A percentile compares a stretch with the other conserved stretches of the same genome.
Evolutionary conservation across 2,888 invertebrate genomes (phyloP).

Genomic region (Hybos culiciformis): DNA sequence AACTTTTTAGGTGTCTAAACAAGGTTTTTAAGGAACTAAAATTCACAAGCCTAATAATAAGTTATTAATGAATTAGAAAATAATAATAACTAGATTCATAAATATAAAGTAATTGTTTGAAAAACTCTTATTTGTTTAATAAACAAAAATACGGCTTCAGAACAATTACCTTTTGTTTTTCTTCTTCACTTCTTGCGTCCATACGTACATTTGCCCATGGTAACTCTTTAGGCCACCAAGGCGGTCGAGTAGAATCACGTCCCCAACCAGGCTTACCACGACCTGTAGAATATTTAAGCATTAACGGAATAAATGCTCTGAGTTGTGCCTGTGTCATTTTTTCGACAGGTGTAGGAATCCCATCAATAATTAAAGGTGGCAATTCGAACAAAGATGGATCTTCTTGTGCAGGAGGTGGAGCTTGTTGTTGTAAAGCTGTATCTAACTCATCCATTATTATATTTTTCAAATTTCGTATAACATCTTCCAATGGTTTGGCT

Average conservation of each 20-base stretch:
- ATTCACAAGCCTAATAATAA: too few species aligned
- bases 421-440: constrained; percentile 82
- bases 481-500: constrained; percentile 92
- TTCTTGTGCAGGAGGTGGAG: constrained; percentile 64
- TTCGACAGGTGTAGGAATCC: constrained; percentile 94
- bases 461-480: constrained; percentile 76
- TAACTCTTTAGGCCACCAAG: constrained; percentile 97
- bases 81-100: not conserved
- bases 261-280: constrained; percentile 98
- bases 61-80: not conserved
- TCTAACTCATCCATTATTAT: constrained; percentile 94
- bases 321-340: constrained; percentile 98
- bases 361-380: constrained; percentile 91
- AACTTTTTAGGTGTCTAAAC: too few species aligned
- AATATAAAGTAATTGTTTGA: constrained; percentile 16
- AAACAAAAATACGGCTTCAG: too few species aligned
- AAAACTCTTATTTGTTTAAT: too few species aligned
- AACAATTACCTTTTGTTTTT: constrained; percentile 90
- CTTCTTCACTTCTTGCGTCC: constrained; percentile 91
- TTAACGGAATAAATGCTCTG: constrained; percentile 90
- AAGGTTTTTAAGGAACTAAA: too few species aligned
- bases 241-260: constrained; percentile 84
- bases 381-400: constrained; percentile 90
- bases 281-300: constrained; percentile 95
- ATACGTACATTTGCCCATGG: constrained; percentile 98